A percentile compares a stretch with the other conserved stretches of the same genome.
Evolutionary conservation across 1,140 invertebrate species (phyloP).

Genomic region (Drosophila busckii): DNA sequence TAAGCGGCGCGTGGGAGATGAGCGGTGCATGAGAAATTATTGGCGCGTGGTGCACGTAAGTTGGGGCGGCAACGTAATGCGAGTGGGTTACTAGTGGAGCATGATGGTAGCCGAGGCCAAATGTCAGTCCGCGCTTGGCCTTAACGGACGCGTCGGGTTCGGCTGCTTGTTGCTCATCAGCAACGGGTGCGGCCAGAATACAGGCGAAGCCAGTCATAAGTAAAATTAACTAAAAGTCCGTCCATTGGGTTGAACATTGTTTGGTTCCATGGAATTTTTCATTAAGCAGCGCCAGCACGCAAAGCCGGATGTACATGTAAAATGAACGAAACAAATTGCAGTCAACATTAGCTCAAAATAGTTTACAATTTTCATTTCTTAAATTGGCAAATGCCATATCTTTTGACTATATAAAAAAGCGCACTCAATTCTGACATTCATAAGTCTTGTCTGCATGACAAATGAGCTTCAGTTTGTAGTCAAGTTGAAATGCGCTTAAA

Average conservation of each 20-base stretch:
- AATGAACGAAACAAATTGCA: conserved; percentile 9
- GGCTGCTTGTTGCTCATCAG: conserved; percentile 42
- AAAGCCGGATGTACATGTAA: conserved; percentile 8
- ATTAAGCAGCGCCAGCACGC: conserved; percentile 20
- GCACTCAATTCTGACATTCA: too few relatives aligned
- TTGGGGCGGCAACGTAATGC: conserved; percentile 56
- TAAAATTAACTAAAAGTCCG: conserved; percentile 43
- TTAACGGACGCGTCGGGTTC: conserved; percentile 47
- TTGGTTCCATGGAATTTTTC: conserved; percentile 28
- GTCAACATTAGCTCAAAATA: neutral
- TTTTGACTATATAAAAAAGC: too few relatives aligned
- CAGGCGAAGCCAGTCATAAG: conserved; percentile 46
- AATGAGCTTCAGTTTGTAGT: too few relatives aligned
- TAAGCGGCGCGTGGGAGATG: conserved; percentile 55
- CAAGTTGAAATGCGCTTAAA: too few relatives aligned
- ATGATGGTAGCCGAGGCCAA: conserved; percentile 69
- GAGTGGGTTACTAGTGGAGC: conserved; percentile 64
- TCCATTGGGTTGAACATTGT: conserved; percentile 1
- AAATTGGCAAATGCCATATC: too few relatives aligned
- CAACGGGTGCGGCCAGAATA: conserved; percentile 60
- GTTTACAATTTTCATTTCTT: neutral
- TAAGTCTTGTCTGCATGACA: too few relatives aligned
- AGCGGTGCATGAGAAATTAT: conserved; percentile 64
- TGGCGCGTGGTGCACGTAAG: conserved; percentile 62
- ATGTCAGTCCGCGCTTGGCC: conserved; percentile 58